A percentile compares a stretch with the other conserved stretches of the same genome.
phyloP scores from a whole-genome alignment of 1,140 invertebrate genomes.

The Aricia agestis region DNA sequence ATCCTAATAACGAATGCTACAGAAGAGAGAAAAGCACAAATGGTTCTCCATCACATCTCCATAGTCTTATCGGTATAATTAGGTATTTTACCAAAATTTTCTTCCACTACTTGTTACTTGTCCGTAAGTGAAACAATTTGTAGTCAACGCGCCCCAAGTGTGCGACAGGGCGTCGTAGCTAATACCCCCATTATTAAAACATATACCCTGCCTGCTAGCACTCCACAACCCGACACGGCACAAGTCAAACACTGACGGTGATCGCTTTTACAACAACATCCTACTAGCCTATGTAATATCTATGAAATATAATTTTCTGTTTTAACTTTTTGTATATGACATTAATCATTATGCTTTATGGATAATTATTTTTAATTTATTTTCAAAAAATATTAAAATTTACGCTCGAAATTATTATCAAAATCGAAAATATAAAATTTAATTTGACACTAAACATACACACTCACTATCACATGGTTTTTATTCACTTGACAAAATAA shows the following conservation, averaged over 20 bases:
- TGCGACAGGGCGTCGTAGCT: slow-evolving; percentile 30
- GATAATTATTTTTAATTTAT: too few relatives aligned
- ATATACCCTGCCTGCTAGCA: slow-evolving; percentile 31
- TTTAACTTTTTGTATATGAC: too few relatives aligned
- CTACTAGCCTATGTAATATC: neutral
- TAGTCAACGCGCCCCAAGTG: slow-evolving; percentile 17
- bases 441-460: neutral
- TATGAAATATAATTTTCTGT: too few relatives aligned
- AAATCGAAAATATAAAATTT: neutral
- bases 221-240: slow-evolving; percentile 26
- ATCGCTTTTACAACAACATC: neutral
- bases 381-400: too few relatives aligned
- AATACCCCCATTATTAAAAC: slow-evolving; percentile 51
- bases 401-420: neutral
- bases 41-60: neutral
- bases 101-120: too few relatives aligned
- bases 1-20: neutral
- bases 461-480: neutral
- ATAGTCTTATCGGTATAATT: neutral
- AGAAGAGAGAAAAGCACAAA: neutral
- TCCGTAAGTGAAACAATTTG: slow-evolving; percentile 19
- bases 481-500: neutral
- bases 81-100: neutral
- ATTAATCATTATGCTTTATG: too few relatives aligned
- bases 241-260: slow-evolving; percentile 24